phyloP scores from a whole-genome alignment of 2,888 invertebrate species.

The Ophraella communa region DNA sequence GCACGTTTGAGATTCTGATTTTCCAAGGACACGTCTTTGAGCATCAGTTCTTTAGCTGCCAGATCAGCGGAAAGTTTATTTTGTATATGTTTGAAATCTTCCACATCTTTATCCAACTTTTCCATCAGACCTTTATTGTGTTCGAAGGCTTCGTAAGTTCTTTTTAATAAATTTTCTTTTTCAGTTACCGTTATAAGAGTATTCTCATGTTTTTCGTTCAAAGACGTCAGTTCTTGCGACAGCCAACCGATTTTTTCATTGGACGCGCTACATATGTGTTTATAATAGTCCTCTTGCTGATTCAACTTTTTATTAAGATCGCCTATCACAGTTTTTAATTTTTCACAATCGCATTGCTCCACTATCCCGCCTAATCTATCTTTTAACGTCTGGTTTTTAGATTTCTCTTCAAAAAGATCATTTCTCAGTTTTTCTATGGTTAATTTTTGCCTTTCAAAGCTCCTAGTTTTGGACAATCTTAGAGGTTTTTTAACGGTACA shows the following conservation, averaged over 20 bases:
- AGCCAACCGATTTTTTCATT: slow-evolving; percentile 21
- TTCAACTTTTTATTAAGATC: slow-evolving; percentile 15
- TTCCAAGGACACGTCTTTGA: background rate
- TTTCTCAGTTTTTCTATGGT: slow-evolving; percentile 39
- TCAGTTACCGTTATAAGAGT: slow-evolving; percentile 6
- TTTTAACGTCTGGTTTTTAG: slow-evolving; percentile 10
- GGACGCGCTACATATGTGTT: slow-evolving; percentile 4
- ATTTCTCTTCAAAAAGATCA: slow-evolving; percentile 24
- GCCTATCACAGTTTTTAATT: slow-evolving; percentile 14
- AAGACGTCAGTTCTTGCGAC: slow-evolving; percentile 20
- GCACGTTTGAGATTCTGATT: slow-evolving; percentile 13
- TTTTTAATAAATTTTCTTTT: slow-evolving; percentile 23
- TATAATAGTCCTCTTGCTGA: slow-evolving; percentile 20
- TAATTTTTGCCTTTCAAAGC: slow-evolving; percentile 41
- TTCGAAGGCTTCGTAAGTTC: slow-evolving; percentile 14
- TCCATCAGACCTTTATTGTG: background rate
- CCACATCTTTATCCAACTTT: slow-evolving; percentile 3
- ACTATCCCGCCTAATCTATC: slow-evolving; percentile 8
- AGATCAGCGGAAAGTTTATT: slow-evolving; percentile 13
- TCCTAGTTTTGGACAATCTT: slow-evolving; percentile 21
- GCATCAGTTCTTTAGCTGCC: background rate
- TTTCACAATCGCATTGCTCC: slow-evolving; percentile 19
- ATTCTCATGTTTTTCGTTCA: slow-evolving; percentile 16
- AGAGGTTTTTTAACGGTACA: slow-evolving; percentile 2
- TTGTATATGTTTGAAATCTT: slow-evolving; percentile 12